Conservation (phyloP, 92 coral and sea anemone genomes). For the Epizoanthus ramosus region DNA sequence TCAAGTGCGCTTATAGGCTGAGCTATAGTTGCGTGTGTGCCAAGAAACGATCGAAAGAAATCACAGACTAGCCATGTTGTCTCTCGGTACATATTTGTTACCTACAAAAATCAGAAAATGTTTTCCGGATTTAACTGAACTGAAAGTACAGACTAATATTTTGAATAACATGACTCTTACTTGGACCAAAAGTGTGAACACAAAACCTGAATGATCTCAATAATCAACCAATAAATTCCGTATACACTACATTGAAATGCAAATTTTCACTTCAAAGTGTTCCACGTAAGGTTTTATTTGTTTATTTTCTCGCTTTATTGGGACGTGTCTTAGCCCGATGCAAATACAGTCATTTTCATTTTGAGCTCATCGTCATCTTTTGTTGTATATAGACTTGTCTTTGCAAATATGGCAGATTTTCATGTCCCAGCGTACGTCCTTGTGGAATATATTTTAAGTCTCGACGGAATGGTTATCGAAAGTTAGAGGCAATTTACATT, state of each 20-base stretch:
- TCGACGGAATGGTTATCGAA: neutral
- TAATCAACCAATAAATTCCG: neutral
- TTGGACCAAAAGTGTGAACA: neutral
- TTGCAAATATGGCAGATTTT: neutral
- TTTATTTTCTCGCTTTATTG: slow-evolving; percentile 9
- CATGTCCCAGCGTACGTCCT: neutral
- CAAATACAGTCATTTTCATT: slow-evolving; percentile 1
- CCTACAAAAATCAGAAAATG: neutral
- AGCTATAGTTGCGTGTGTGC: neutral
- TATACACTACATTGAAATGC: slow-evolving; percentile 15
- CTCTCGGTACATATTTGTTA: neutral
- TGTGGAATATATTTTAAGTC: neutral
- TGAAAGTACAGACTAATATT: neutral
- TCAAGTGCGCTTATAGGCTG: neutral
- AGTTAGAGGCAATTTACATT: neutral
- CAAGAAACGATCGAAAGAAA: neutral
- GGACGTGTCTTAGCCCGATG: slow-evolving; percentile 29
- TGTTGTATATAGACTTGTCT: neutral
- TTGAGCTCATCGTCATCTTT: neutral
- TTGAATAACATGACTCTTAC: neutral
- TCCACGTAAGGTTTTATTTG: slow-evolving; percentile 13
- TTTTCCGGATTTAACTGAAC: neutral
- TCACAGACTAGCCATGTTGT: neutral
- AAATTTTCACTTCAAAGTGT: slow-evolving; percentile 1
- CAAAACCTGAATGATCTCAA: neutral